A percentile compares a stretch with the other conserved stretches of the same genome.
phyloP scores from a whole-genome alignment of 2,888 invertebrate genomes.

The Leptarthrus brevirostris region DNA sequence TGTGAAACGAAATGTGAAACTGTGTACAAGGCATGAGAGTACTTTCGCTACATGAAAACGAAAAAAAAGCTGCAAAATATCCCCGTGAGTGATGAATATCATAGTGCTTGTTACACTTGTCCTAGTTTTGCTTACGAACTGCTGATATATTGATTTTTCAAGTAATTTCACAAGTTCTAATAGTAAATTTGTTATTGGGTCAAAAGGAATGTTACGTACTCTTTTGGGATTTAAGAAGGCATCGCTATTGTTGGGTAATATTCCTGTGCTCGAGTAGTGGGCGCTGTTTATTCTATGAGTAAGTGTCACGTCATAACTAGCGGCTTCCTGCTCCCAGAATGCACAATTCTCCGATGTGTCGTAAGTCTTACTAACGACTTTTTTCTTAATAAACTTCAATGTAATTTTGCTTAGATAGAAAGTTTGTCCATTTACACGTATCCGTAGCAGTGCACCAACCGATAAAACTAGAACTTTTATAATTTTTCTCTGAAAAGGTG shows the following conservation, averaged over 20 bases:
- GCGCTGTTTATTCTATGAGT: background rate
- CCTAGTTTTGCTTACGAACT: slow-evolving; percentile 28
- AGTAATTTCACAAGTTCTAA: slow-evolving; percentile 1
- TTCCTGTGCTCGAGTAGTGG: background rate
- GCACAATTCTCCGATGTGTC: no score
- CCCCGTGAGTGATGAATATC: slow-evolving; percentile 7
- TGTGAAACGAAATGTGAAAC: slow-evolving; percentile 9
- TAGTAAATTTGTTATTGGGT: background rate
- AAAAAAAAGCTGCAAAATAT: background rate
- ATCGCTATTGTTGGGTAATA: background rate
- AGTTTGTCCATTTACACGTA: no score
- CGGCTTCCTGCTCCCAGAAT: background rate
- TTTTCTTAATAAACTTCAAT: no score
- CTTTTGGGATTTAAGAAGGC: background rate
- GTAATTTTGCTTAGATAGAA: no score
- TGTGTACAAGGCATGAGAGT: background rate
- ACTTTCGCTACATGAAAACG: background rate
- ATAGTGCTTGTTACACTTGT: background rate
- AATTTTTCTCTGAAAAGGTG: no score
- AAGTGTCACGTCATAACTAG: background rate
- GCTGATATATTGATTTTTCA: slow-evolving; percentile 26
- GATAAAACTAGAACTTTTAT: no score
- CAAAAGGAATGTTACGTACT: no score
- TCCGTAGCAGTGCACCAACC: no score
- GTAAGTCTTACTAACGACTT: no score